phyloP scores from a whole-genome alignment of 2,113 vertebrate species.

The Ariopsis seemanni region DNA sequence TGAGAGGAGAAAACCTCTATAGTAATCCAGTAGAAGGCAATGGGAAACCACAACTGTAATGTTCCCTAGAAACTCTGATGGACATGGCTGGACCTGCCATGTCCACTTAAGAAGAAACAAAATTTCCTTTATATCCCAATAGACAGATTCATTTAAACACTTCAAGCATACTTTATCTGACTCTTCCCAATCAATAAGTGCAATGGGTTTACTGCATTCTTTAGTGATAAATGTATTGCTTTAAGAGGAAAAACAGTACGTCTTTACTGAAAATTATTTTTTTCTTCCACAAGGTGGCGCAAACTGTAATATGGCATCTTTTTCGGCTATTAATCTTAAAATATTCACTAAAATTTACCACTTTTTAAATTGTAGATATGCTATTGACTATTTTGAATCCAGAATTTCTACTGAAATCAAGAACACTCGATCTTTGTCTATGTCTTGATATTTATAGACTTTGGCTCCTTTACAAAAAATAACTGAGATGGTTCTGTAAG shows the following conservation, averaged over 20 bases:
- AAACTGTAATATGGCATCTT: not conserved
- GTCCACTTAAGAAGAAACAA: no score
- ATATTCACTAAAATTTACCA: not conserved
- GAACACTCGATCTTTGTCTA: not conserved
- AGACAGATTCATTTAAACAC: not conserved
- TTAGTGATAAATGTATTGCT: not conserved
- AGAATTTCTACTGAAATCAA: not conserved
- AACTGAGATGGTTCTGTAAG: not conserved
- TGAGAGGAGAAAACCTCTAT: no score
- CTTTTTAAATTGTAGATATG: not conserved
- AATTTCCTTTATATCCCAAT: not conserved
- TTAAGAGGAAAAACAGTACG: not conserved
- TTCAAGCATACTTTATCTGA: not conserved
- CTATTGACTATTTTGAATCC: not conserved
- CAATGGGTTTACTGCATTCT: not conserved
- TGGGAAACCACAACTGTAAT: no score
- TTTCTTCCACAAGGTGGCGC: not conserved
- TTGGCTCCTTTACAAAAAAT: not conserved
- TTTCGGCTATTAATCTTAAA: not conserved
- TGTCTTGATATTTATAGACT: not conserved
- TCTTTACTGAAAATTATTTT: not conserved
- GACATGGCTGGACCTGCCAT: no score
- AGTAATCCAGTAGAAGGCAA: no score
- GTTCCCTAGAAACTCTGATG: no score
- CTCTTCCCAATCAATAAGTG: not conserved